Conservation (phyloP, 2,888 invertebrate genomes). For the Druceiella hillmani region DNA sequence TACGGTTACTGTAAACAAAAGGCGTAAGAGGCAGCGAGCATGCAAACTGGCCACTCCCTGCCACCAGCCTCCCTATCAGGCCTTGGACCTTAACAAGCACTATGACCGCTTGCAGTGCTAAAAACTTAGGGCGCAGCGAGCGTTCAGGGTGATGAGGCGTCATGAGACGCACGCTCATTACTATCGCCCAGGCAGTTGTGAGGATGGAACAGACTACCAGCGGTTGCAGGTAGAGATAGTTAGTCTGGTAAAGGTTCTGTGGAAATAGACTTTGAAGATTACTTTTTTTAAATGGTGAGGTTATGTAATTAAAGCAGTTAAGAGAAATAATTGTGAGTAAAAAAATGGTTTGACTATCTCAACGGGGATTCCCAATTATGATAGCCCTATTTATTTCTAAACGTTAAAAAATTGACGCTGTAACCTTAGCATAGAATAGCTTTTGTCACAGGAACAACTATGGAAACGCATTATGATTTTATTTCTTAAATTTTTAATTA, state of each 20-base stretch:
- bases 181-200: conserved; percentile 63
- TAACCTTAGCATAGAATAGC: conserved; percentile 5
- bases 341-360: not conserved
- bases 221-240: conserved; percentile 60
- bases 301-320: no score
- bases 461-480: no score
- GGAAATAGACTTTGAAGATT: no score
- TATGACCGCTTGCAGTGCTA: conserved; percentile 59
- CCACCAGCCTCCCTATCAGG: conserved; percentile 51
- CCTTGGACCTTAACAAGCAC: conserved; percentile 64
- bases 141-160: conserved; percentile 30
- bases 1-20: conserved; percentile 60
- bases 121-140: conserved; percentile 44
- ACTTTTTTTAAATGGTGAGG: no score
- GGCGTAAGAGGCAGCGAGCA: conserved; percentile 63
- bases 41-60: conserved; percentile 51
- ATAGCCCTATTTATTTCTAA: conserved; percentile 9
- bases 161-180: conserved; percentile 50
- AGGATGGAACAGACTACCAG: conserved; percentile 60
- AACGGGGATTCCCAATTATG: conserved; percentile 11
- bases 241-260: conserved; percentile 54
- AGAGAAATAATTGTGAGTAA: not conserved
- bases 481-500: no score
- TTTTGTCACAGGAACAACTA: no score
- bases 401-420: conserved; percentile 6